A percentile compares a stretch with the other conserved stretches of the same genome.
Conservation (phyloP, 2,888 invertebrate genomes). For the Altica lythri region DNA sequence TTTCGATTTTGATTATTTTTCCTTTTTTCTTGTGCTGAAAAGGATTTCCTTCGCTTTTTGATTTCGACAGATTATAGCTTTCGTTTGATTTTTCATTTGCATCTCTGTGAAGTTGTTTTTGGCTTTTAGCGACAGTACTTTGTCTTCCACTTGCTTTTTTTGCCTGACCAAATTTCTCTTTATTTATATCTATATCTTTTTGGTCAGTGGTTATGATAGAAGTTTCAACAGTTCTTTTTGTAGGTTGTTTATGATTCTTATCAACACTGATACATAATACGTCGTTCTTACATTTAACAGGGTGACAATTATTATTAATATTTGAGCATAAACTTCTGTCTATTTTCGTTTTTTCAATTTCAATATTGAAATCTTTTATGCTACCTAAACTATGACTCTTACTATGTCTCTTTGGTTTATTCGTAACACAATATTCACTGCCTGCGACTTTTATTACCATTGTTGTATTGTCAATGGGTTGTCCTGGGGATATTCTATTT, state of each 20-base stretch:
- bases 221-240: constrained; percentile 6
- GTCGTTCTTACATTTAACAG: constrained; percentile 28
- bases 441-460: constrained; percentile 58
- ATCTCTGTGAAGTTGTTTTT: constrained; percentile 23
- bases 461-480: constrained; percentile 54
- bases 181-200: too few relatives aligned
- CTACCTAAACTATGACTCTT: constrained; percentile 56
- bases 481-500: constrained; percentile 40
- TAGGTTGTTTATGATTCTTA: constrained; percentile 26
- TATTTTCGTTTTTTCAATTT: constrained; percentile 50
- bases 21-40: constrained; percentile 53
- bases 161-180: constrained; percentile 12
- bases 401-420: constrained; percentile 50
- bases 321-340: constrained; percentile 43
- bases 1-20: constrained; percentile 52
- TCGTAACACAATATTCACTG: constrained; percentile 56
- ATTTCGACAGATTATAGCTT: constrained; percentile 51
- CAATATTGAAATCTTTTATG: constrained; percentile 52
- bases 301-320: constrained; percentile 32
- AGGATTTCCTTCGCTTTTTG: constrained; percentile 56
- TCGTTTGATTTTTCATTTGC: constrained; percentile 27
- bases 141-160: constrained; percentile 18
- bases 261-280: constrained; percentile 3
- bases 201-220: too few relatives aligned
- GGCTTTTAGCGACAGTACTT: constrained; percentile 8